Base-by-base conservation (phyloP, 2,888 invertebrate genomes). In the Pediacus dermestoides region DNA sequence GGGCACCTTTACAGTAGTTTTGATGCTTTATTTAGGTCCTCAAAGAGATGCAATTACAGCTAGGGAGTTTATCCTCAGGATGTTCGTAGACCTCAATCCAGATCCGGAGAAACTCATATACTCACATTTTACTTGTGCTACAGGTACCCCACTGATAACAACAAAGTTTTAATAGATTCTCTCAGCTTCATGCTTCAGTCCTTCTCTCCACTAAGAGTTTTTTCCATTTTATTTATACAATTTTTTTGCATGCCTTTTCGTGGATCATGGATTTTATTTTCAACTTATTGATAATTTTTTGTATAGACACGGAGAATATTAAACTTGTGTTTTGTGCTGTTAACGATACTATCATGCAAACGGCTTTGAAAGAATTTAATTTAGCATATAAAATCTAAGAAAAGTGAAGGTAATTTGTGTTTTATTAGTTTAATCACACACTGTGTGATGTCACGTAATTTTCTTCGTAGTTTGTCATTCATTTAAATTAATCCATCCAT, bases 111-210 rank as follows among this genome's bases (percentile, higher is more conserved):
- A 99, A 81, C 99, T 99, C 70, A 99, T 99, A 77, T 99, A 99
- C 81, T 99, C 99, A 74, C 99, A 99, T 81, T 99, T 99, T 81
- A 99, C 99, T 67, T 99, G 99, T 83, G 99, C 99, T 77, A 99
- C 99, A 87, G 99, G 97, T 99, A 81, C 46, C 49, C n/a, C n/a
- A n/a, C n/a, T n/a, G n/a, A n/a, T n/a, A n/a, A n/a, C n/a, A n/a
- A n/a, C n/a, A n/a, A n/a, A n/a, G n/a, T 42, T 30, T 34, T 21
- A 18, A 12, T 27, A 16, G 21, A 18, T 18, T 18, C n/a, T 7
- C 21, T 18, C n/a, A 12, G 21, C 23, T 21, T 16, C 30, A 42
- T 39, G 41, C 32, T 42, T 13, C 15, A n/a, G 9, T 33, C 12
- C 14, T 34, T 33, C 10, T 12, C 34, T 36, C 15, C 16, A n/a